Conservation (phyloP, 2,113 vertebrate genomes). For the Hippocampus guttulatus region DNA sequence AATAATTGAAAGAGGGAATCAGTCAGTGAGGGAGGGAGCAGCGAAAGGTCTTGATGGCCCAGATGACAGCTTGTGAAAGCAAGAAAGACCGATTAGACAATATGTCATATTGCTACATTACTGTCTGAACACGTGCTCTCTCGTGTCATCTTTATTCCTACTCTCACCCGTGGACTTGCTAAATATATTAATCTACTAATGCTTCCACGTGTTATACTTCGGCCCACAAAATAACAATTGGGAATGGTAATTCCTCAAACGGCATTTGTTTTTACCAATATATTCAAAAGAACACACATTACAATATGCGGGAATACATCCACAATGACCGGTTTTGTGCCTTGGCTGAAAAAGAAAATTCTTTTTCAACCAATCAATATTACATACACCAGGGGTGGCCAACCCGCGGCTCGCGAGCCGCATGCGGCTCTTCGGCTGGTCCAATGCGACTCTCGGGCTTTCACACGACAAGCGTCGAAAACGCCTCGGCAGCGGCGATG, state of each 20-base stretch:
- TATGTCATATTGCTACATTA: constrained; percentile 42
- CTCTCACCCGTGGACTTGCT: constrained; percentile 10
- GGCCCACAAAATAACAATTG: neutral
- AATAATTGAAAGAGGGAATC: constrained; percentile 71
- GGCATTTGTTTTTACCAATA: neutral
- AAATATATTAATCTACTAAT: neutral
- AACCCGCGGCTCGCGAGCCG: no score
- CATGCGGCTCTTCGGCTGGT: no score
- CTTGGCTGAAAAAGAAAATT: no score
- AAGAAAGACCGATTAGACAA: constrained; percentile 59
- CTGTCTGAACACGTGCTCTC: constrained; percentile 27
- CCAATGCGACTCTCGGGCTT: no score
- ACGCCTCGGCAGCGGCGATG: no score
- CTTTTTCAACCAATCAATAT: no score
- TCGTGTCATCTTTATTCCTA: constrained; percentile 24
- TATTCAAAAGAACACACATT: neutral
- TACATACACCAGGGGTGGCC: no score
- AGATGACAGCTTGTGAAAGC: constrained; percentile 62
- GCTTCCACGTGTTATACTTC: neutral
- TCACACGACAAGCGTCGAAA: no score
- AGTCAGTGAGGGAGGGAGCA: constrained; percentile 53
- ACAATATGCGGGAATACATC: neutral
- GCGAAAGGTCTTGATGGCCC: constrained; percentile 55
- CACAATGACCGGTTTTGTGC: neutral
- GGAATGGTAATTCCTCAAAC: neutral